Conservation (phyloP, 2,113 vertebrate genomes). For the Chlorocebus sabaeus region DNA sequence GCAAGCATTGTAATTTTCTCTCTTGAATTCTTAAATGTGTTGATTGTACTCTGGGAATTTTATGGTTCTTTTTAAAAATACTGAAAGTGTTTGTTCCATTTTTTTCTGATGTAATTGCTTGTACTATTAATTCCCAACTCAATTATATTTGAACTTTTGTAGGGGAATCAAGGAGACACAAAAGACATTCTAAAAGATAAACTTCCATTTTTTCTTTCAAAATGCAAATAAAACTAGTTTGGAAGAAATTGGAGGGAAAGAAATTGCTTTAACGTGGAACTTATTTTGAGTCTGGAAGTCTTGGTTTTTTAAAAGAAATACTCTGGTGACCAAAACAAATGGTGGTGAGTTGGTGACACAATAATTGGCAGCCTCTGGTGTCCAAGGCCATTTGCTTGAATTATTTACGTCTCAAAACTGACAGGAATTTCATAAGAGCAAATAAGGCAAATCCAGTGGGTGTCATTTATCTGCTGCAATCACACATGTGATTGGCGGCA, state of each 20-base stretch:
- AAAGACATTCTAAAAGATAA: slow-evolving; percentile 55
- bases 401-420: slow-evolving; percentile 78
- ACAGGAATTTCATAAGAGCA: slow-evolving; percentile 77
- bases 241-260: slow-evolving; percentile 41
- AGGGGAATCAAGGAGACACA: slow-evolving; percentile 38
- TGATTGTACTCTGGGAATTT: slow-evolving; percentile 53
- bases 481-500: slow-evolving; percentile 66
- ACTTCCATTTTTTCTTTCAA: slow-evolving; percentile 38
- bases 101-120: slow-evolving; percentile 61
- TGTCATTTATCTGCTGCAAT: slow-evolving; percentile 69
- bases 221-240: slow-evolving; percentile 38
- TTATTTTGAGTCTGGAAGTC: slow-evolving; percentile 49
- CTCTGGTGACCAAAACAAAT: slow-evolving; percentile 69
- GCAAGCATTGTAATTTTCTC: slow-evolving; percentile 45
- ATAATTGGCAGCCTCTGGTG: slow-evolving; percentile 63
- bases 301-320: slow-evolving; percentile 32
- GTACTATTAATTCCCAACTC: slow-evolving; percentile 59
- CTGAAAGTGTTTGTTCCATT: slow-evolving; percentile 49
- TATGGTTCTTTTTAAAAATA: slow-evolving; percentile 70
- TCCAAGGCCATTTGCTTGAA: slow-evolving; percentile 77
- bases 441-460: slow-evolving; percentile 68
- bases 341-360: slow-evolving; percentile 62
- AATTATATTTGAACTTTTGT: slow-evolving; percentile 63
- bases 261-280: background rate
- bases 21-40: slow-evolving; percentile 57